These are phyloP conservation scores for Crocodylus rhombifer DNA, from an alignment of 2,797 vertebrate genomes.

Conservation along the genomic window DNA sequence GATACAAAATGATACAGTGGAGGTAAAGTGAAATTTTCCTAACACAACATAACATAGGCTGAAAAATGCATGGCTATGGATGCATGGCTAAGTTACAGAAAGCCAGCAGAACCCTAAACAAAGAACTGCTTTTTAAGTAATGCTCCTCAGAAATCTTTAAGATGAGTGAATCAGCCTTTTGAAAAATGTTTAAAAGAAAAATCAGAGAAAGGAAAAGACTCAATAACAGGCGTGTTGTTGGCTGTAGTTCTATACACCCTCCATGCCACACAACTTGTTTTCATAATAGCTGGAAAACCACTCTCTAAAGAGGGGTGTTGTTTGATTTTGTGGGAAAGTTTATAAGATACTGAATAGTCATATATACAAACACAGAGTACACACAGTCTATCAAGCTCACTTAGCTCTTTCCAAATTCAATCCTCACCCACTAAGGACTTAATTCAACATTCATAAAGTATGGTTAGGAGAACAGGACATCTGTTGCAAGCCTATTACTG, in stretches of 20 bases:
- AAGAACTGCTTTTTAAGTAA: background rate
- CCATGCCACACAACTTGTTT: constrained; percentile 8
- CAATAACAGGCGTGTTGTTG: background rate
- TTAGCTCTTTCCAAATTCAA: constrained; percentile 14
- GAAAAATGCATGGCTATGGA: background rate
- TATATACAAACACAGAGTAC: constrained; percentile 16
- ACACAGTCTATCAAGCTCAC: constrained; percentile 3
- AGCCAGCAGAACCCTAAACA: constrained; percentile 3
- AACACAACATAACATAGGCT: background rate
- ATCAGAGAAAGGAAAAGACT: background rate
- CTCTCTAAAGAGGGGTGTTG: constrained; percentile 5
- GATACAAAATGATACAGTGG: background rate
- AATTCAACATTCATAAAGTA: constrained; percentile 11
- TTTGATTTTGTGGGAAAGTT: constrained; percentile 43
- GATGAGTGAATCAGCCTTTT: background rate
- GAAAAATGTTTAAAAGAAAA: background rate
- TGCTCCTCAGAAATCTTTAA: background rate
- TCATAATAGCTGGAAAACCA: constrained; percentile 18
- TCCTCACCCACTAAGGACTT: background rate
- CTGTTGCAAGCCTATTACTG: constrained; percentile 31
- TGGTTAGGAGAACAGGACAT: constrained; percentile 8
- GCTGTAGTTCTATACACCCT: background rate
- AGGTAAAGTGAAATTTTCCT: constrained; percentile 28
- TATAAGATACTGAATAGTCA: constrained; percentile 24
- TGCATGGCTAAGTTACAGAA: background rate